Percentiles rank a stretch among this genome's conserved stretches.
These are phyloP conservation scores for Crossaster papposus DNA, from an alignment of 53 echinoderm and acorn worm species.

Conservation along the genomic window DNA sequence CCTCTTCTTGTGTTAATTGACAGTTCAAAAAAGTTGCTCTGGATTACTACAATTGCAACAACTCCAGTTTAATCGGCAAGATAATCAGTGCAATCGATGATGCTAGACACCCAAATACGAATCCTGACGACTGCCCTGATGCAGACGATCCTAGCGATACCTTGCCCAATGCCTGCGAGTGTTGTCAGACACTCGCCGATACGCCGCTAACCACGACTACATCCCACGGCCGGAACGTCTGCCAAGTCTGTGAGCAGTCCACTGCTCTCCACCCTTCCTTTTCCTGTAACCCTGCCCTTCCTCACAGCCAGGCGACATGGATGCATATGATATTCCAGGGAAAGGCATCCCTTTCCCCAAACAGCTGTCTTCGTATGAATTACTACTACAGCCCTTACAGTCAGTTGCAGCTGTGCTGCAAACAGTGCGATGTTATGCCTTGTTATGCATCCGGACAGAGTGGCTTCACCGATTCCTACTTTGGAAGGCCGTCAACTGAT, in stretches of 20 bases:
- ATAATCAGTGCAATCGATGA: slow-evolving; percentile 28
- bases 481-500: background rate
- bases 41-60: slow-evolving; percentile 85
- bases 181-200: slow-evolving; percentile 81
- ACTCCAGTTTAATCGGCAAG: slow-evolving; percentile 20
- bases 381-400: slow-evolving; percentile 88
- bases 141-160: background rate
- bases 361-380: slow-evolving; percentile 74
- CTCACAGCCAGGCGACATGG: slow-evolving; percentile 27
- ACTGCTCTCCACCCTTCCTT: background rate
- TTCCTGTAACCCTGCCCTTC: slow-evolving; percentile 20
- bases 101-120: background rate
- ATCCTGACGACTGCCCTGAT: background rate
- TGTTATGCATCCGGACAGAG: background rate
- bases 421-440: slow-evolving; percentile 30
- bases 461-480: slow-evolving; percentile 2
- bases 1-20: background rate
- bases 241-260: slow-evolving; percentile 81
- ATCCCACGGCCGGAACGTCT: slow-evolving; percentile 69
- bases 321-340: slow-evolving; percentile 40
- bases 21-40: slow-evolving; percentile 82
- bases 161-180: slow-evolving; percentile 34
- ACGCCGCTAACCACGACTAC: slow-evolving; percentile 54
- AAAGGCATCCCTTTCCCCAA: slow-evolving; percentile 57
- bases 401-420: slow-evolving; percentile 81